Evolutionary conservation across 2,888 invertebrate species (phyloP), one percentile per base, ranked within the genome.

Genomic region (Tipula helvola): DNA sequence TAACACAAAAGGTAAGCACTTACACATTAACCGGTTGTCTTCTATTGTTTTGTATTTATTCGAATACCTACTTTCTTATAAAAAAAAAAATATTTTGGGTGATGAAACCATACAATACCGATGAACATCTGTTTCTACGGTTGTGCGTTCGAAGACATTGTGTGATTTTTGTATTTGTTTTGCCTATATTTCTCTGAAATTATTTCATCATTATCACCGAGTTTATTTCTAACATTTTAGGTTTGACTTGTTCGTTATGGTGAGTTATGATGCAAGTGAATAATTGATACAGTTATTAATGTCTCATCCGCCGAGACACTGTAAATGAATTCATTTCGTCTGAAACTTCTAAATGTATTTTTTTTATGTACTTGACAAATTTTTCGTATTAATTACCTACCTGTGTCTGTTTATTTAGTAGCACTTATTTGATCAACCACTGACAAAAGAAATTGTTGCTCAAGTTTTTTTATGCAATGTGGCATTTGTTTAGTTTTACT

Each of bases 1-100:
- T 91, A 88, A 90, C 91, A 89, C 90, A 91, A 87, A 88, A 88
- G 88, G 89, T 89, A 86, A 88, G 88, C 28, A 13, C 84, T 44
- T 12, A 12, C 7, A 12, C 12, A 52, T 7, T 18, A 52, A 52
- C 52, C 36, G 36, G 28, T 83, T 83, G 41, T 42, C 83, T 36
- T 83, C 36, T 47, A 16, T 84, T 36, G 84, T 85, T 84, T 39
- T 84, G 16, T n/a, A 28, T 28, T n/a, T 71, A 28, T 71, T 10
- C 10, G 71, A 71, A 71, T 71, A 28, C 28, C 13, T 71, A 71
- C 71, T 71, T 71, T 71, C 71, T 71, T 71, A 13, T 10, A 44
- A 44, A 10, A 44, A 39, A 39, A 44, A 44, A 44, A 44, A 57
- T 16, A 57, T 16, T 28, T 71, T 71, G 52, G 71, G 28, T 71